phyloP scores from a whole-genome alignment of 2,113 vertebrate genomes.

The Excalfactoria chinensis region DNA sequence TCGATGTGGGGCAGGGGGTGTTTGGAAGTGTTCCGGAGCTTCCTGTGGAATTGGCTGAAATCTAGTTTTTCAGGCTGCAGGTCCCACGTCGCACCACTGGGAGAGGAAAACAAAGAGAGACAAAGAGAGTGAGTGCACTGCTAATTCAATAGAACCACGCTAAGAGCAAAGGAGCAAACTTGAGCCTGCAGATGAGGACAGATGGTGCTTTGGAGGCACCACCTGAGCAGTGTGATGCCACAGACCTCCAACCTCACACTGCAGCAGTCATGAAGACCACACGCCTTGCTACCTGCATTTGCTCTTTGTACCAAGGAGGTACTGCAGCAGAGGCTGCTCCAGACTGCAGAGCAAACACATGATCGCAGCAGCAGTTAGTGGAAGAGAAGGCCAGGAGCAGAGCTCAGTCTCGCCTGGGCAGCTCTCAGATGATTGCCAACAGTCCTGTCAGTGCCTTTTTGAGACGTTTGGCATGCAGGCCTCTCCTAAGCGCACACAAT shows the following conservation, averaged over 20 bases:
- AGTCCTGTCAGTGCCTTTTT: not conserved
- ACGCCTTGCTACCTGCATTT: not conserved
- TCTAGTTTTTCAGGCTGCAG: constrained; percentile 97
- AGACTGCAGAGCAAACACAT: not conserved
- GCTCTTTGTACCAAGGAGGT: not conserved
- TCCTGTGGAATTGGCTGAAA: constrained; percentile 93
- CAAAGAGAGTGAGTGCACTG: not conserved
- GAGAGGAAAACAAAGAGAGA: constrained; percentile 30
- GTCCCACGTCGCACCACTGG: constrained; percentile 94
- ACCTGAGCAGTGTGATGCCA: not conserved
- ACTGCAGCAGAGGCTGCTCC: not conserved
- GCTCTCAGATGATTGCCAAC: not conserved
- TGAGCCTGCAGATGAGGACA: not conserved
- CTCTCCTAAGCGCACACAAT: not conserved
- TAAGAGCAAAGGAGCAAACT: not conserved
- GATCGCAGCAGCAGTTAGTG: not conserved
- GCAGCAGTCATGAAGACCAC: not conserved
- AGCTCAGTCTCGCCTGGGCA: not conserved
- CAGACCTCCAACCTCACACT: not conserved
- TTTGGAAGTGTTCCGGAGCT: constrained; percentile 87
- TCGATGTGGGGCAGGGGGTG: constrained; percentile 90
- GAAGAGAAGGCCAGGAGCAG: not conserved
- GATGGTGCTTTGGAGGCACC: not conserved
- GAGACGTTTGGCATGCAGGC: not conserved
- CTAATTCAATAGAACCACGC: not conserved